Percentiles rank a stretch among this genome's conserved stretches.
These are phyloP conservation scores for Lasioglossum villosulum DNA, from an alignment of 2,888 invertebrate genomes.

Conservation along the genomic window DNA sequence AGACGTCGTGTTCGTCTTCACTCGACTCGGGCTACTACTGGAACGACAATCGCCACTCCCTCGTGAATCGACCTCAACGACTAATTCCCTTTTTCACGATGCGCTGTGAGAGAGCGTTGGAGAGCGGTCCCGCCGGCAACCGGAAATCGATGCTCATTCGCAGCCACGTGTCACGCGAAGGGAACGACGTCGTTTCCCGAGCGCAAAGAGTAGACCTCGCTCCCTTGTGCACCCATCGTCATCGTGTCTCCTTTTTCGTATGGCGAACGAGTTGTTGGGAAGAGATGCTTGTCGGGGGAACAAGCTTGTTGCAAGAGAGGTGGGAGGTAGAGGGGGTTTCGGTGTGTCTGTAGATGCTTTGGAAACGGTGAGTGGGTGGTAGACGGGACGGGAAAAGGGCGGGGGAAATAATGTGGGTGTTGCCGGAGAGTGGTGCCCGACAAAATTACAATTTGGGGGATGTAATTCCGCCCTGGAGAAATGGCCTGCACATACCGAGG, in stretches of 20 bases:
- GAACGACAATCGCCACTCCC: neutral
- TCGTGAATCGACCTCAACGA: conserved; percentile 21
- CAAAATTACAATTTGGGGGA: conserved; percentile 84
- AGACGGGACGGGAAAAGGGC: conserved; percentile 7
- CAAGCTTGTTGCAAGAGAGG: conserved; percentile 13
- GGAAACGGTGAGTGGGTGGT: neutral
- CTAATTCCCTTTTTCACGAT: conserved; percentile 31
- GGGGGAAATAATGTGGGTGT: conserved; percentile 79
- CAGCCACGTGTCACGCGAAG: conserved; percentile 68
- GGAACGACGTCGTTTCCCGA: conserved; percentile 72
- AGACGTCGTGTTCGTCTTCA: conserved; percentile 8
- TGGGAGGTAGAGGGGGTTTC: neutral
- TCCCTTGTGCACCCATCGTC: conserved; percentile 42
- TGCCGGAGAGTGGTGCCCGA: conserved; percentile 74
- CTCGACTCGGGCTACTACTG: neutral
- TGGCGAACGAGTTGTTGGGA: conserved; percentile 1
- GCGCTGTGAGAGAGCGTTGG: neutral
- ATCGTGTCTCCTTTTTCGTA: neutral
- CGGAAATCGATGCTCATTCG: conserved; percentile 68
- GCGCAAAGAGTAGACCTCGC: conserved; percentile 63
- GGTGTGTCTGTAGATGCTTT: neutral
- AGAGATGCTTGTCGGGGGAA: conserved; percentile 17
- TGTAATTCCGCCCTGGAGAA: conserved; percentile 83
- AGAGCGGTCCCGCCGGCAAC: neutral
- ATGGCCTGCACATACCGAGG: conserved; percentile 82